Percentiles rank a stretch among this genome's conserved stretches.
Evolutionary conservation across 2,113 vertebrate genomes (phyloP).

Genomic region (Nibea coibor): DNA sequence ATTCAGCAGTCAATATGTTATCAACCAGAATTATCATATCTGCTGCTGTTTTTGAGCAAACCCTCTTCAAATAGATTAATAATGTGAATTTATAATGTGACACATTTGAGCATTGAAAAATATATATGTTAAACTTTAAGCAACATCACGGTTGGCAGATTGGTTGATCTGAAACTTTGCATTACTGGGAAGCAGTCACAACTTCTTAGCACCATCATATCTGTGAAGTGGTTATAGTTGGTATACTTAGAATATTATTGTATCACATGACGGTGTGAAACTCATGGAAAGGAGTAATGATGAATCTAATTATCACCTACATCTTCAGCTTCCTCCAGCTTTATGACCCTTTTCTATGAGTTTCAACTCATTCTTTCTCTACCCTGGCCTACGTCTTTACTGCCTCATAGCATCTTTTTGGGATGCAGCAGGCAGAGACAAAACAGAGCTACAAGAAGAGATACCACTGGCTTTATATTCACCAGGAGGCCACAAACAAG

Average conservation of each 20-base stretch:
- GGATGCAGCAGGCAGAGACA: too few species aligned
- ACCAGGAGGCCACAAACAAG: too few species aligned
- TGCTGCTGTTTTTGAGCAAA: neutral
- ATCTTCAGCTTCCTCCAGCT: neutral
- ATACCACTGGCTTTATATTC: too few species aligned
- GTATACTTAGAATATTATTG: neutral
- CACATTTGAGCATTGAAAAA: neutral
- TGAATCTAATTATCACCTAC: neutral
- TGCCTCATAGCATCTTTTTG: too few species aligned
- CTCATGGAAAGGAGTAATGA: neutral
- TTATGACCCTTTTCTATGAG: too few species aligned
- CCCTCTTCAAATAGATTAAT: neutral
- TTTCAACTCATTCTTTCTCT: too few species aligned
- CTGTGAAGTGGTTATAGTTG: neutral
- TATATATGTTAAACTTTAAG: neutral
- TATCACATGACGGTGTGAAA: neutral
- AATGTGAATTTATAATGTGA: too few species aligned
- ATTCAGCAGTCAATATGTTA: constrained; percentile 2
- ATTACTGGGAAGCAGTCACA: neutral
- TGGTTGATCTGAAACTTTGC: neutral
- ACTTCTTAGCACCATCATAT: neutral
- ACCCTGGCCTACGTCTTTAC: too few species aligned
- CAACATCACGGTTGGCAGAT: neutral
- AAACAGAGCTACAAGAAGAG: too few species aligned
- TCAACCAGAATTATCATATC: neutral